Percentiles rank a stretch among this genome's conserved stretches.
Conservation (phyloP, 2,797 vertebrate genomes). For the Myripristis jacobus region DNA sequence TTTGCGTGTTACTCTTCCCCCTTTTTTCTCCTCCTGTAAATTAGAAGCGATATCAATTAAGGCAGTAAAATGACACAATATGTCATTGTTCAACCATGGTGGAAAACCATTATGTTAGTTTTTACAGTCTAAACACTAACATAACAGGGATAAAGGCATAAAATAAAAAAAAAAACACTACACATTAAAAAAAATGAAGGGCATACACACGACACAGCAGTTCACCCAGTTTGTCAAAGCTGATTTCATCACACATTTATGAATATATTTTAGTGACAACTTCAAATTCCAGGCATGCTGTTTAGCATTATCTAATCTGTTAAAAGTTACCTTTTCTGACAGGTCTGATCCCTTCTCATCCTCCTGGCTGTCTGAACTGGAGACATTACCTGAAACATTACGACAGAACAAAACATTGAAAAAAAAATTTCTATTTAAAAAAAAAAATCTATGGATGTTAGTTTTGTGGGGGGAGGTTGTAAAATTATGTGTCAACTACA, state of each 20-base stretch:
- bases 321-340: slow-evolving; percentile 72
- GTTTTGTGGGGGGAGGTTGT: too few relatives aligned
- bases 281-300: not conserved
- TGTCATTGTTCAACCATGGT: too few relatives aligned
- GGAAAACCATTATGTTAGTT: too few relatives aligned
- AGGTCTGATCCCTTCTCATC: slow-evolving; percentile 68
- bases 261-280: not conserved
- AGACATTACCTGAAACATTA: slow-evolving; percentile 73
- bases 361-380: slow-evolving; percentile 72
- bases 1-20: slow-evolving; percentile 68
- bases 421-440: not conserved
- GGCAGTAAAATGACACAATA: not conserved
- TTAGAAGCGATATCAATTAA: slow-evolving; percentile 8
- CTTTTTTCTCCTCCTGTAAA: slow-evolving; percentile 73
- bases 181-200: too few relatives aligned
- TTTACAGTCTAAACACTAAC: too few relatives aligned
- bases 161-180: too few relatives aligned
- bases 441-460: too few relatives aligned
- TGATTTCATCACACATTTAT: not conserved
- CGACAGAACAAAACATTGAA: slow-evolving; percentile 24
- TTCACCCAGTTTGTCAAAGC: too few relatives aligned
- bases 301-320: not conserved
- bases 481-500: too few relatives aligned
- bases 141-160: too few relatives aligned
- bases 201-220: too few relatives aligned